Evolutionary conservation across 30 jellyfish, hydroid and myxozoan species (phyloP).

Genomic region (Aurelia aurita): DNA sequence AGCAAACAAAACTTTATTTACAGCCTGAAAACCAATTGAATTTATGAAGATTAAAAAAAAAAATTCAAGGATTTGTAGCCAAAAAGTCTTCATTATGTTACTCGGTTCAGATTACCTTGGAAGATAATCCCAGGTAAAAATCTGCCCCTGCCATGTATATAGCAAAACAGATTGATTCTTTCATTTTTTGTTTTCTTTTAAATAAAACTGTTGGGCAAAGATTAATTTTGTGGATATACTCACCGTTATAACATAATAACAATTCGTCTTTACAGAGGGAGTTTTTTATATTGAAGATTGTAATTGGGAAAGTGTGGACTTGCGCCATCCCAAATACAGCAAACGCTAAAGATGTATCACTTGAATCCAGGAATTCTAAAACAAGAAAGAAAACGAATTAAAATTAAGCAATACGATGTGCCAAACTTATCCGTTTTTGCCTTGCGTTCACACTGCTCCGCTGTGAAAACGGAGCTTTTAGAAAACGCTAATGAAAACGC

Average conservation of each 20-base stretch:
- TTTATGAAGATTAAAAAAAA: too few relatives aligned
- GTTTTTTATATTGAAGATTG: slow-evolving; percentile 72
- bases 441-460: too few relatives aligned
- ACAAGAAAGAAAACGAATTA: not conserved
- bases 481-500: too few relatives aligned
- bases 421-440: too few relatives aligned
- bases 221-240: not conserved
- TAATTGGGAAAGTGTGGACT: slow-evolving; percentile 89
- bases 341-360: slow-evolving; percentile 91
- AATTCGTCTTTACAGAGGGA: slow-evolving; percentile 73
- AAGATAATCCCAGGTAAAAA: too few relatives aligned
- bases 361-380: slow-evolving; percentile 91
- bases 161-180: too few relatives aligned
- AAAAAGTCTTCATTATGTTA: not conserved
- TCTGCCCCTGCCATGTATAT: too few relatives aligned
- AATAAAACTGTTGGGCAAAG: not conserved
- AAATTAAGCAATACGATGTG: not conserved
- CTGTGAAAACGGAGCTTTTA: too few relatives aligned
- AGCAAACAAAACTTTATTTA: too few relatives aligned
- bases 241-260: slow-evolving; percentile 91
- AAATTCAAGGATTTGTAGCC: too few relatives aligned
- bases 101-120: not conserved
- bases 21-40: too few relatives aligned
- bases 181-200: not conserved
- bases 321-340: slow-evolving; percentile 95